Conservation (phyloP, 1,140 invertebrate species). For the Ceratosolen fusciceps region DNA sequence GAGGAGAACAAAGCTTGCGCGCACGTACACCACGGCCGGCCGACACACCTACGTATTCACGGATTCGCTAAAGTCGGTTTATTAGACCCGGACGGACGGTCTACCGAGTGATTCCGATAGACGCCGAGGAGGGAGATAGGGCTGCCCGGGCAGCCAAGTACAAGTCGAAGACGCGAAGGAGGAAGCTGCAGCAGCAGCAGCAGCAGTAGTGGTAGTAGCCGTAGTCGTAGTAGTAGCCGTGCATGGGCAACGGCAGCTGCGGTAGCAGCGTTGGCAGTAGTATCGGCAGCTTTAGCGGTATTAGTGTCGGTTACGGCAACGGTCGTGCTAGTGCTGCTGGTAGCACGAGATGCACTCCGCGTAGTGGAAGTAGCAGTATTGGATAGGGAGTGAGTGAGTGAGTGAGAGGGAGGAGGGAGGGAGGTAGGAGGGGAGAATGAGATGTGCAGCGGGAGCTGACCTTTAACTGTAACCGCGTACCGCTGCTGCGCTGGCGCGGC, state of each 20-base stretch:
- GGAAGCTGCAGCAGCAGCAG: neutral
- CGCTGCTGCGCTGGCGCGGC: neutral
- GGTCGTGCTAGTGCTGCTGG: too few relatives aligned
- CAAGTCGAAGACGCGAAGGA: neutral
- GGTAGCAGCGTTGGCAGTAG: too few relatives aligned
- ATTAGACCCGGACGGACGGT: neutral
- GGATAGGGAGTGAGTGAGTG: too few relatives aligned
- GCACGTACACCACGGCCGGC: neutral
- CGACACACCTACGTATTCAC: neutral
- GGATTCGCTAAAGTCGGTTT: neutral
- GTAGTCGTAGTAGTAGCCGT: neutral
- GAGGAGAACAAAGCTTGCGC: slow-evolving; percentile 61
- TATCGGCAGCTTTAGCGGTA: too few relatives aligned
- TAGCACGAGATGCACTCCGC: too few relatives aligned
- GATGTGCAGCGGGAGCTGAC: slow-evolving; percentile 55
- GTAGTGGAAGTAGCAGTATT: too few relatives aligned
- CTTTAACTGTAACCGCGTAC: slow-evolving; percentile 67
- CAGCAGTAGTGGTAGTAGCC: neutral
- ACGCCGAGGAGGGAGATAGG: neutral
- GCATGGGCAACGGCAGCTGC: too few relatives aligned
- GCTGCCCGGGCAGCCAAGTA: neutral
- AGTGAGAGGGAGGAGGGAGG: neutral
- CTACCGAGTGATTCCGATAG: neutral
- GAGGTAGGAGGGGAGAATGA: neutral
- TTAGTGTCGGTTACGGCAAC: too few relatives aligned